A percentile compares a stretch with the other conserved stretches of the same genome.
Conservation (phyloP, 2,888 invertebrate genomes). For the Onchidella celtica region DNA sequence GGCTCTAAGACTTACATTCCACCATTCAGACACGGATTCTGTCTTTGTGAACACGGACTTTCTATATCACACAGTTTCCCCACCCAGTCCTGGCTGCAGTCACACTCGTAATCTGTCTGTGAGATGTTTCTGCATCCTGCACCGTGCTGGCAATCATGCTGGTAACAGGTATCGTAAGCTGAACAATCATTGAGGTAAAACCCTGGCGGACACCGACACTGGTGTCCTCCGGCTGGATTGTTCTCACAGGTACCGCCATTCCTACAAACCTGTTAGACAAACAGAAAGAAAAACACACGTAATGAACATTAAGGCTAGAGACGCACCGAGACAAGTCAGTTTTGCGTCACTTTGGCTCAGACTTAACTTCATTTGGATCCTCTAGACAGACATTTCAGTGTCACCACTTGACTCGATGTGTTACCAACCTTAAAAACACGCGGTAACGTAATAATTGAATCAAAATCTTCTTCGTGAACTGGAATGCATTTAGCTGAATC, state of each 20-base stretch:
- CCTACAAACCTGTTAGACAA: conserved; percentile 62
- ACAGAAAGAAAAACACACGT: no score
- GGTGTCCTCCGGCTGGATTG: conserved; percentile 48
- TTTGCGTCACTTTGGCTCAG: no score
- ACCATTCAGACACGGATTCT: conserved; percentile 7
- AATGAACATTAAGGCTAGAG: not conserved
- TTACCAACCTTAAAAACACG: no score
- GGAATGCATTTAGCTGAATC: no score
- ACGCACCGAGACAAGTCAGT: no score
- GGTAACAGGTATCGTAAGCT: conserved; percentile 53
- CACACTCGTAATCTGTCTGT: not conserved
- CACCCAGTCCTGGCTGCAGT: conserved; percentile 19
- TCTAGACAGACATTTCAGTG: no score
- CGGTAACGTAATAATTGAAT: no score
- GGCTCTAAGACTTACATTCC: conserved; percentile 34
- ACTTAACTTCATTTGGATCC: no score
- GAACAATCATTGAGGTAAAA: conserved; percentile 57
- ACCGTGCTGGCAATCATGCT: conserved; percentile 33
- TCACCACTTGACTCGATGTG: no score
- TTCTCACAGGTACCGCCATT: conserved; percentile 66
- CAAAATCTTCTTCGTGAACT: no score
- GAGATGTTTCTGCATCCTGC: conserved; percentile 12
- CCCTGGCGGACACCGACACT: conserved; percentile 57
- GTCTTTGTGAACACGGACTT: not conserved
- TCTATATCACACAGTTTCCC: conserved; percentile 13